Evolutionary conservation across 2,113 vertebrate genomes (phyloP), one percentile per base, ranked within the genome.

Genomic region (Cyanoliseus patagonus): DNA sequence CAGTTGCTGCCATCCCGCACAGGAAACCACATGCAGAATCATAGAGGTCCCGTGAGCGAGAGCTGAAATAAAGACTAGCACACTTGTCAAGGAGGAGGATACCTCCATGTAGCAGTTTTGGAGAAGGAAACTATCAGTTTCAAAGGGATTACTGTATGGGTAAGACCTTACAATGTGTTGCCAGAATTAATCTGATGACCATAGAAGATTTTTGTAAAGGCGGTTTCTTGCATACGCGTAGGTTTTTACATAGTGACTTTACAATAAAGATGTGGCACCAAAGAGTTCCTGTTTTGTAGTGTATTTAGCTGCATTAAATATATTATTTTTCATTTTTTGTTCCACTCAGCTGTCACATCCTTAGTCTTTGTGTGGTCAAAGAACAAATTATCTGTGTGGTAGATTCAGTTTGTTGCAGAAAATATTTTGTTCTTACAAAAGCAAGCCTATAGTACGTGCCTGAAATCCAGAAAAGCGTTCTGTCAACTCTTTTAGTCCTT

Each of bases 151-250:
- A 24, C 39, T n/a, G 1, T 47, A 30, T 51, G 20, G 42, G 10
- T 55, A 44, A 44, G 33, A 76, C 33, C 2, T 55, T 17, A 9
- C 41, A 15, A 2, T 37, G 17, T 73, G 49, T 75, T 83, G 35
- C 42, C 28, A 85, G 69, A 95, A 68, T 61, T 81, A 73, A 64
- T 52, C 23, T 81, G n/a, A 61, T 68, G 25, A 76, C 7, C 66
- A 35, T 2, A 33, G 37, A 51, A 35, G 24, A 31, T n/a, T 57
- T 90, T 90, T 30, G 69, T 20, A 70, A 63, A 62, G 44, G 63
- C 24, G 47, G 3, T 15, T 67, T 69, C 8, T 80, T 80, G 33
- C 14, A 2, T 31, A 61, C 17, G 17, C 0, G 0, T 57, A 47
- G 35, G 16, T 92, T 27, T 79, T 87, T 73, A 72, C 8, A 25